phyloP scores from a whole-genome alignment of 2,888 invertebrate species.

The Diploptera punctata region DNA sequence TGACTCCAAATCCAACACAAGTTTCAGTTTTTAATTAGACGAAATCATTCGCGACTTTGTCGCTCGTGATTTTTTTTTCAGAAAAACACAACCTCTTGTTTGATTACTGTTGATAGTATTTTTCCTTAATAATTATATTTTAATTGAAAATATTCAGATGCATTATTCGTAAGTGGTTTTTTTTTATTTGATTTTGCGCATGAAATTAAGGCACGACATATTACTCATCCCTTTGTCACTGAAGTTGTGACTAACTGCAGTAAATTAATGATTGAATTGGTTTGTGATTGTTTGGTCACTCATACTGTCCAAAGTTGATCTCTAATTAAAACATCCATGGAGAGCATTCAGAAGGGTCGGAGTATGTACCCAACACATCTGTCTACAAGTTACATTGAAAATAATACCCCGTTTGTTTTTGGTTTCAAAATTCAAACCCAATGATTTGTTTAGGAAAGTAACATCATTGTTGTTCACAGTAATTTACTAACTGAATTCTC shows the following conservation, averaged over 20 bases:
- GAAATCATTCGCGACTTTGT: no score
- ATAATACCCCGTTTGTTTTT: background rate
- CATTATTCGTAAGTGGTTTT: no score
- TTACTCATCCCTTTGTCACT: background rate
- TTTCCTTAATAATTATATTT: no score
- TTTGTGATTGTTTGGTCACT: background rate
- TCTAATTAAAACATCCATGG: background rate
- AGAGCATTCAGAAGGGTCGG: background rate
- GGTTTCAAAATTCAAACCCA: background rate
- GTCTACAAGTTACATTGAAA: background rate
- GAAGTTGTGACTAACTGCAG: background rate
- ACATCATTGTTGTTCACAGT: background rate
- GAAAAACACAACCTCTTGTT: no score
- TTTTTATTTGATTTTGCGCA: no score
- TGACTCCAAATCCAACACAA: no score
- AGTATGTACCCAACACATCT: background rate
- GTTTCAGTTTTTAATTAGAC: no score
- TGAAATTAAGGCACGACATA: no score
- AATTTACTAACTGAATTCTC: no score
- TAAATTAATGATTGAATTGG: conserved; percentile 8
- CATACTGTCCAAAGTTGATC: background rate
- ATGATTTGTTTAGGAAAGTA: background rate
- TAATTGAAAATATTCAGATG: no score
- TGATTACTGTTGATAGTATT: no score
- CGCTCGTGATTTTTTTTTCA: no score